phyloP scores from a whole-genome alignment of 2,888 invertebrate genomes.

The Thymelicus sylvestris region DNA sequence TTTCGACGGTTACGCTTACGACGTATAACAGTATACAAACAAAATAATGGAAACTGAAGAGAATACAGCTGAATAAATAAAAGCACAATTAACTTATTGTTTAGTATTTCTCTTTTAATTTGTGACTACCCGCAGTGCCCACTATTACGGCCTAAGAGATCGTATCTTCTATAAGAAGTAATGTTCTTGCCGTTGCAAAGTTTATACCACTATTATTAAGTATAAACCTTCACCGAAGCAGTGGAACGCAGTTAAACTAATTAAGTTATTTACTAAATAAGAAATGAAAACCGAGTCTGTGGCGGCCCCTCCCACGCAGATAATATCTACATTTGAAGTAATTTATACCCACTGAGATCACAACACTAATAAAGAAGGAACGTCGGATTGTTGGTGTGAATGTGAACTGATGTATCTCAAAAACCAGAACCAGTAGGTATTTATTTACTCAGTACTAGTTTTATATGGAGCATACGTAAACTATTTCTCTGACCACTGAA shows the following conservation, averaged over 20 bases:
- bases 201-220: conserved; percentile 11
- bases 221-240: conserved; percentile 6
- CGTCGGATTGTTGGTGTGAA: neutral
- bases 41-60: too few relatives aligned
- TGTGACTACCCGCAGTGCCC: neutral
- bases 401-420: neutral
- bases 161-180: neutral
- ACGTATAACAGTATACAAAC: neutral
- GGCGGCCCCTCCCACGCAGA: conserved; percentile 2
- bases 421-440: neutral
- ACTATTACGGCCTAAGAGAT: conserved; percentile 2
- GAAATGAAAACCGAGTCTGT: conserved; percentile 6
- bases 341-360: neutral
- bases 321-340: conserved; percentile 19
- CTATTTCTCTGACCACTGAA: too few relatives aligned
- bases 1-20: neutral
- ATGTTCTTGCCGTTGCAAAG: neutral
- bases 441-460: too few relatives aligned
- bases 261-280: conserved; percentile 19
- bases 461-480: too few relatives aligned
- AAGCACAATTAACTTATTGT: neutral
- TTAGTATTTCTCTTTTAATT: neutral
- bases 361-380: neutral
- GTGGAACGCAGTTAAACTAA: conserved; percentile 17
- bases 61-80: neutral